Conservation (phyloP, 2,888 invertebrate species). For the Drosophila rellima region DNA sequence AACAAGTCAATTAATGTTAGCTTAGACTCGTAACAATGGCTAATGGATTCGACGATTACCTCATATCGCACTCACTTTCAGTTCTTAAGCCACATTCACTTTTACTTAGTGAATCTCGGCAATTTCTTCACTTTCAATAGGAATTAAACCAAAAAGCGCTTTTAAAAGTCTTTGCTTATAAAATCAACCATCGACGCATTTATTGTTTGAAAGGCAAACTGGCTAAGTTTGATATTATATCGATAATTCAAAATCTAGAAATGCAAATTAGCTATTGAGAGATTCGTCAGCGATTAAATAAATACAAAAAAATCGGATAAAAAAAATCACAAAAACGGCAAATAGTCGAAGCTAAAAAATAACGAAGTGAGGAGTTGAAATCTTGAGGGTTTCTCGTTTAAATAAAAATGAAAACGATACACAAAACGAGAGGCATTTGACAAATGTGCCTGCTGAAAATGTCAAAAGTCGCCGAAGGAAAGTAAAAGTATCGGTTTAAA, state of each 20-base stretch:
- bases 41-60: neutral
- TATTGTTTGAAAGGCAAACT: conserved; percentile 15
- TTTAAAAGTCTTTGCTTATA: conserved; percentile 27
- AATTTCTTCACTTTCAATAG: conserved; percentile 40
- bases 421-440: conserved; percentile 21
- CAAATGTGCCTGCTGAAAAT: conserved; percentile 46
- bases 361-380: conserved; percentile 4
- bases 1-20: neutral
- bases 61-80: conserved; percentile 46
- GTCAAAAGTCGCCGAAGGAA: conserved; percentile 65
- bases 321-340: conserved; percentile 32
- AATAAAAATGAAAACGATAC: conserved; percentile 58
- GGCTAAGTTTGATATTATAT: conserved; percentile 32
- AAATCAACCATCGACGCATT: conserved; percentile 5
- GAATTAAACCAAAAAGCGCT: neutral
- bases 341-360: conserved; percentile 27
- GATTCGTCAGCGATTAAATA: conserved; percentile 35
- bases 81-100: conserved; percentile 26
- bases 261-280: conserved; percentile 66
- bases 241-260: conserved; percentile 64
- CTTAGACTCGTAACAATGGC: neutral
- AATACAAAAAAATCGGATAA: neutral
- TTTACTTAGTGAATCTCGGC: conserved; percentile 4
- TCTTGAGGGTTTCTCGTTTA: conserved; percentile 35
- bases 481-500: conserved; percentile 61